Evolutionary conservation across 2,797 vertebrate species (phyloP), one percentile per base, ranked within the genome.

Genomic region (Vespertilio murinus): DNA sequence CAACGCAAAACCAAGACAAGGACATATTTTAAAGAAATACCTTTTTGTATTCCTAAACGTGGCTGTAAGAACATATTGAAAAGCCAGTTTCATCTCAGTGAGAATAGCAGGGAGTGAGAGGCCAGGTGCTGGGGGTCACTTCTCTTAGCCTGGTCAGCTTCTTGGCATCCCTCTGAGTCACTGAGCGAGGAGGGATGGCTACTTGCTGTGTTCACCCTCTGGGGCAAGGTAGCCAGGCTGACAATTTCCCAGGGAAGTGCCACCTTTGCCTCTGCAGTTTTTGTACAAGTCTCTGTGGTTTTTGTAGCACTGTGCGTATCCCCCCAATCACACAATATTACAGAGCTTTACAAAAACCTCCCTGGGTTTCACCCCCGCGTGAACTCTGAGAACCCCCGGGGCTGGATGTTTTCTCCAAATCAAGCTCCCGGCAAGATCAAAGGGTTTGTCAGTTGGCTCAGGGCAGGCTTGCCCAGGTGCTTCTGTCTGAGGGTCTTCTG

Each of bases 271-370:
- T 23, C 33, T 83, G 61, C 1, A 87, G 95, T 97, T 97, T 97
- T 97, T 97, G 97, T 96, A 96, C 85, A 71, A 92, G 90, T 92
- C 74, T 47, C 95, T 81, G 12, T 18, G 75, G 88, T 71, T 38
- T 92, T 90, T 97, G 94, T 93, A 97, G 20, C 94, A 96, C 90
- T 40, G 97, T 97, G 97, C 0, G 28, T 91, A 91, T 84, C 17
- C 82, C 33, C 54, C 87, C 91, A 8, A 22, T 77, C 12, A 23
- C 97, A 97, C 97, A 65, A 73, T 90, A 79, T 14, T 95, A 61
- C 61, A 89, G 82, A 84, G 88, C 95, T 94, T 96, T 96, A 94
- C 93, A 96, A 92, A 96, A 97, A 96, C 96, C 94, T 95, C 74
- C 25, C 38, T 20, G 67, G 0, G 40, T 82, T 94, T 95, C 3